Conservation (phyloP, 2,888 invertebrate species). For the Selenia dentaria region DNA sequence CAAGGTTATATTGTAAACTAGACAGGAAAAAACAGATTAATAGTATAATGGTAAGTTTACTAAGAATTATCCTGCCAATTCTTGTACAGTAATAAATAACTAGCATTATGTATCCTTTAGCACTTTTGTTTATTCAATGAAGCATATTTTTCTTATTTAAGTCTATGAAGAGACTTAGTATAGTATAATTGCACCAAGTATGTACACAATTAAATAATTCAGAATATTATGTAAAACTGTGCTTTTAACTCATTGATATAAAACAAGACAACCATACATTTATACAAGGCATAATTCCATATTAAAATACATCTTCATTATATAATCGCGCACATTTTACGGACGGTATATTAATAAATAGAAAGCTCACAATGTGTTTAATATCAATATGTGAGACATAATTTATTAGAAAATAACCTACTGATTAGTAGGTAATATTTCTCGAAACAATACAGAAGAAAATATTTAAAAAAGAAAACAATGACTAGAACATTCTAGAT, state of each 20-base stretch:
- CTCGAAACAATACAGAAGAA: constrained; percentile 1
- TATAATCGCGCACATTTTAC: constrained; percentile 28
- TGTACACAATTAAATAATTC: constrained; percentile 14
- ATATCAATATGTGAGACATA: constrained; percentile 12
- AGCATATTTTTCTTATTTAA: too few species aligned
- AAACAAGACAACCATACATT: constrained; percentile 17
- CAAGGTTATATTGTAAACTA: background rate
- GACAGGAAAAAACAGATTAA: too few species aligned
- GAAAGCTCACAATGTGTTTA: constrained; percentile 21
- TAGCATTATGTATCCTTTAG: background rate
- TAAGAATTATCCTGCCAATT: too few species aligned
- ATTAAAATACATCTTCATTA: constrained; percentile 21
- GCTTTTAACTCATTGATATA: constrained; percentile 8
- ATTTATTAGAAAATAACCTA: constrained; percentile 7
- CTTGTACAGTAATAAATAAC: too few species aligned
- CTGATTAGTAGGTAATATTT: constrained; percentile 8
- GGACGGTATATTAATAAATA: constrained; percentile 36
- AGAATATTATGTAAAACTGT: constrained; percentile 9
- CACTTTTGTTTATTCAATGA: background rate
- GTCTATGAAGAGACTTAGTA: background rate
- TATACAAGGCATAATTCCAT: constrained; percentile 21
- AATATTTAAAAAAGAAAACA: constrained; percentile 16
- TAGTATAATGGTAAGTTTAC: too few species aligned
- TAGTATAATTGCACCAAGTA: constrained; percentile 15
- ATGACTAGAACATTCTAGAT: constrained; percentile 25